Conservation (phyloP, 2,113 vertebrate species). For the Apteryx owenii region DNA sequence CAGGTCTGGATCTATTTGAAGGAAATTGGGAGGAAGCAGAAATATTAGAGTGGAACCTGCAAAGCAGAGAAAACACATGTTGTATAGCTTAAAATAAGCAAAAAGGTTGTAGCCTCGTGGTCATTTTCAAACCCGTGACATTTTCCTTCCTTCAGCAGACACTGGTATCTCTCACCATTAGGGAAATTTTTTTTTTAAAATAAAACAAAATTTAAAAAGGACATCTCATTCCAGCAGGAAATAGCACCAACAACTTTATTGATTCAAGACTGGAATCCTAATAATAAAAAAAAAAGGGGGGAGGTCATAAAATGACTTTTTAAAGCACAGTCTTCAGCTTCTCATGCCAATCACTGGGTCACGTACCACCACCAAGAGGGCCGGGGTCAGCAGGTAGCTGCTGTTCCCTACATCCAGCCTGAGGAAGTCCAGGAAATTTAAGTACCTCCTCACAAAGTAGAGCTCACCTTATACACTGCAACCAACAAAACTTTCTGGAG, state of each 20-base stretch:
- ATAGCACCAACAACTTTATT: neutral
- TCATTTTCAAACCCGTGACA: neutral
- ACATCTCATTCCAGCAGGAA: neutral
- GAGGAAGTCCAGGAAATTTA: neutral
- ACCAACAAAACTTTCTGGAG: neutral
- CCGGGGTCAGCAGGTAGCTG: neutral
- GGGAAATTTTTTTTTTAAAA: neutral
- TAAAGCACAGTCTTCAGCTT: neutral
- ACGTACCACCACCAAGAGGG: neutral
- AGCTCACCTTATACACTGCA: neutral
- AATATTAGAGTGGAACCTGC: neutral
- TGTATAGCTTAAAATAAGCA: neutral
- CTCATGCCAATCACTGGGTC: rapidly evolving
- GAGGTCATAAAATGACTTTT: neutral
- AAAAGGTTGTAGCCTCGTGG: neutral
- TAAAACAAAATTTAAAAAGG: too few species aligned
- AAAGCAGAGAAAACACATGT: neutral
- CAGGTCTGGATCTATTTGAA: neutral
- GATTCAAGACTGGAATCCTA: neutral
- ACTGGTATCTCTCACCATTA: neutral
- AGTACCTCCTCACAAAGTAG: neutral
- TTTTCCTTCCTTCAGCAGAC: neutral
- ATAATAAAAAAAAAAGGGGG: too few species aligned
- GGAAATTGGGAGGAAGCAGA: neutral
- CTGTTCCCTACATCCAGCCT: neutral